Evolutionary conservation across 2,113 vertebrate genomes (phyloP), one percentile per base, ranked within the genome.

Genomic region (Colossoma macropomum): DNA sequence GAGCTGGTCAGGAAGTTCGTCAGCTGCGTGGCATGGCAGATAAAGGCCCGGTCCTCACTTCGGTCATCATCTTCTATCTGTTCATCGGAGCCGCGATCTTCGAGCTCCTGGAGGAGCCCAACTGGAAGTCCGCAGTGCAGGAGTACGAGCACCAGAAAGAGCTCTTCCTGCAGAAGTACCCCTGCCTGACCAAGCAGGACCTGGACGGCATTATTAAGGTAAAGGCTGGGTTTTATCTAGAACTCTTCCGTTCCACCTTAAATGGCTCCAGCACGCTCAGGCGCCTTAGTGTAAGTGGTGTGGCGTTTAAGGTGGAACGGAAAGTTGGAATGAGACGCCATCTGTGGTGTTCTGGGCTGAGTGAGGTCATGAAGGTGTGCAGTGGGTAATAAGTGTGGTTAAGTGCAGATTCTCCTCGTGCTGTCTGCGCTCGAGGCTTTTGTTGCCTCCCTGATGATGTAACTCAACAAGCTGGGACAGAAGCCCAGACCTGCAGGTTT

Each of bases 61-160:
- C 97, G 4, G 95, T 96, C 82, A 96, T 98, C n/a, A 97, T 99
- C 87, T 98, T 99, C 90, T 98, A 97, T 91, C 92, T 99, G 79
- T 97, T 96, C 65, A 96, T 99, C 71, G 97, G 98, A 32, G 97
- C 96, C 1, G 96, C 98, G 3, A 96, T 99, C 87, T 99, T 99
- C 85, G 96, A 99, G 48, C 95, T 98, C 59, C 90, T 99, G 27
- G 98, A 99, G 72, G 96, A 99, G 83, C 95, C 96, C 0, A 94
- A 96, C 88, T 98, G 96, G 96, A 90, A 92, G 21, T 84, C 89
- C 11, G 95, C 96, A 15, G 92, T 89, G 66, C 89, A 94, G 0
- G 88, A 85, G 17, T 99, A 96, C 70, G 84, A 90, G 23, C 77
- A 86, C 0, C 83, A 96, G 66, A 98, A 95, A 86, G 84, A 88